A percentile compares a stretch with the other conserved stretches of the same genome.
Conservation (phyloP, 2,113 vertebrate genomes). For the Alectura lathami region DNA sequence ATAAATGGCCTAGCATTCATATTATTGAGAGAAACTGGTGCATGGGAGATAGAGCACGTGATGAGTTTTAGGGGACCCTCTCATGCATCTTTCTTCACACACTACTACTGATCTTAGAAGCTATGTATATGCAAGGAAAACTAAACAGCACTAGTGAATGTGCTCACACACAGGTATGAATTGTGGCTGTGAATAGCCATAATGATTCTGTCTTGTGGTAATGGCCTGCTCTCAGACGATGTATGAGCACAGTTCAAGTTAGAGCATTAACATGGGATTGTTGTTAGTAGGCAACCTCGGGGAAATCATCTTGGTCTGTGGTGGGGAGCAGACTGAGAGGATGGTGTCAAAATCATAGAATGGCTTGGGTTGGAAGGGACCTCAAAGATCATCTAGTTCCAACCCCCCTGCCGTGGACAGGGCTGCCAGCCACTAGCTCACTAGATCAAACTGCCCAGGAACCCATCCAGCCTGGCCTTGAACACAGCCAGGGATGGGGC, state of each 20-base stretch:
- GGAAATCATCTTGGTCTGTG: fast-evolving
- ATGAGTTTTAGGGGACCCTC: not conserved
- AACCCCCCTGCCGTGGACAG: no score
- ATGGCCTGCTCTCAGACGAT: not conserved
- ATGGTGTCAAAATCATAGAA: no score
- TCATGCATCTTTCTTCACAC: not conserved
- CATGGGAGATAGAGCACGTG: not conserved
- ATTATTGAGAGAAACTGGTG: not conserved
- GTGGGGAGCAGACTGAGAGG: fast-evolving
- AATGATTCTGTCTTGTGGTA: not conserved
- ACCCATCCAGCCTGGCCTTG: no score
- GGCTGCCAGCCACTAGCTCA: no score
- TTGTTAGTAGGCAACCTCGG: not conserved
- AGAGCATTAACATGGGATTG: not conserved
- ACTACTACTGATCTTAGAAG: not conserved
- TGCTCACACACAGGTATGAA: not conserved
- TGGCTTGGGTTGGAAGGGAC: no score
- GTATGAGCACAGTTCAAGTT: not conserved
- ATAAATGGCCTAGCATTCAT: not conserved
- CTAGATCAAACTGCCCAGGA: no score
- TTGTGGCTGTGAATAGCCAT: not conserved
- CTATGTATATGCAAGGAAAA: not conserved
- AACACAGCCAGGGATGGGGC: no score
- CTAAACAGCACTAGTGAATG: not conserved
- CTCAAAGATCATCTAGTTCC: no score